Percentiles rank a stretch among this genome's conserved stretches.
These are phyloP conservation scores for Bombus pascuorum DNA, from an alignment of 1,140 invertebrate species.

Conservation along the genomic window DNA sequence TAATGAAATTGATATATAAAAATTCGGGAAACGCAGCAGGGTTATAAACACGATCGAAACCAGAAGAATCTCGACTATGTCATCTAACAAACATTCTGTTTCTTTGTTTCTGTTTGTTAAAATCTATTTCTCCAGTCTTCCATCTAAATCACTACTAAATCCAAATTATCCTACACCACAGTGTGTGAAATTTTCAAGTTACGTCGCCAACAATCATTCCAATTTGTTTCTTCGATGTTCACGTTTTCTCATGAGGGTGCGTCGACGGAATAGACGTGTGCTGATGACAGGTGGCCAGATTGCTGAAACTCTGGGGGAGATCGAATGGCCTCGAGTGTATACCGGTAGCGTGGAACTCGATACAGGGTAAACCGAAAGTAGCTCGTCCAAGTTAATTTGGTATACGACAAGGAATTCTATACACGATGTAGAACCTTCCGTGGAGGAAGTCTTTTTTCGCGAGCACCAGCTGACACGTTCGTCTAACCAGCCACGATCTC, in stretches of 20 bases:
- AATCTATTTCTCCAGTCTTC: too few species aligned
- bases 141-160: too few species aligned
- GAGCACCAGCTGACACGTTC: conserved; percentile 75
- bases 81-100: too few species aligned
- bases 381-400: conserved; percentile 61
- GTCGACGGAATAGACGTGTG: conserved; percentile 56
- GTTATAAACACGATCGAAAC: too few species aligned
- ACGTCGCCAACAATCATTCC: neutral
- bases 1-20: too few species aligned
- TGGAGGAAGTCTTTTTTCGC: conserved; percentile 45
- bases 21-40: too few species aligned
- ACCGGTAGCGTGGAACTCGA: conserved; percentile 75
- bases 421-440: conserved; percentile 52
- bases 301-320: conserved; percentile 67
- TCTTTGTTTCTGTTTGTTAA: too few species aligned
- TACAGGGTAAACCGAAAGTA: conserved; percentile 60
- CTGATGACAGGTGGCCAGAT: conserved; percentile 69
- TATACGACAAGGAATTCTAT: conserved; percentile 69
- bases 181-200: neutral
- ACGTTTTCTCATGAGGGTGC: neutral
- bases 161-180: too few species aligned
- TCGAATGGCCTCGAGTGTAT: conserved; percentile 74
- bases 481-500: conserved; percentile 42
- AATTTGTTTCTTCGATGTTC: neutral
- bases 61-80: too few species aligned